Percentiles rank a stretch among this genome's conserved stretches.
Conservation (phyloP, 2,888 invertebrate genomes). For the Diplolepis rosae region DNA sequence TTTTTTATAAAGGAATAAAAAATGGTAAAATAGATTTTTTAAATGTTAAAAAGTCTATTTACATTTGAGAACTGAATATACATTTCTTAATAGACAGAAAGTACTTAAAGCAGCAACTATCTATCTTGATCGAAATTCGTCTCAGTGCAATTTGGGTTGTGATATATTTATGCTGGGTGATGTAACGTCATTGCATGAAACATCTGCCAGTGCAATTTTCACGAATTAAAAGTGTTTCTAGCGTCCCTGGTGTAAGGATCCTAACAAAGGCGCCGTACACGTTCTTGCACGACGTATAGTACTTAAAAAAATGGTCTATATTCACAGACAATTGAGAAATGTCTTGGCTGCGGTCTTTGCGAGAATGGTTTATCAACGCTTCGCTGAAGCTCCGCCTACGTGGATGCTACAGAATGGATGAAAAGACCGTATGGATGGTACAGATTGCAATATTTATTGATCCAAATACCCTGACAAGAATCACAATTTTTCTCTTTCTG, state of each 20-base stretch:
- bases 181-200: neutral
- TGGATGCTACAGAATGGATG: slow-evolving; percentile 26
- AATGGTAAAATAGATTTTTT: too few relatives aligned
- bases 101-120: neutral
- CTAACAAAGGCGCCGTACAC: slow-evolving; percentile 2
- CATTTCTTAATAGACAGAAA: neutral
- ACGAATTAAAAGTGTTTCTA: slow-evolving; percentile 19
- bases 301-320: slow-evolving; percentile 29
- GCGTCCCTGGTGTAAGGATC: neutral
- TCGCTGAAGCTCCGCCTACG: slow-evolving; percentile 29
- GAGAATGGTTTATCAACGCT: slow-evolving; percentile 37
- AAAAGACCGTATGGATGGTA: slow-evolving; percentile 7
- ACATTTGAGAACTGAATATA: too few relatives aligned
- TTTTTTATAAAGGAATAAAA: too few relatives aligned
- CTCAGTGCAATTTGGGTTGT: neutral
- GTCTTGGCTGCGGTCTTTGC: slow-evolving; percentile 33
- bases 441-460: slow-evolving; percentile 27
- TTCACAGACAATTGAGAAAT: slow-evolving; percentile 33
- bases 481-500: neutral
- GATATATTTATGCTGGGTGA: neutral
- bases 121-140: neutral
- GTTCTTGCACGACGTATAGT: slow-evolving; percentile 3
- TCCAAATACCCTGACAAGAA: neutral
- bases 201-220: neutral
- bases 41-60: too few relatives aligned